phyloP scores from a whole-genome alignment of 2,113 vertebrate genomes.

The Mastomys coucha region DNA sequence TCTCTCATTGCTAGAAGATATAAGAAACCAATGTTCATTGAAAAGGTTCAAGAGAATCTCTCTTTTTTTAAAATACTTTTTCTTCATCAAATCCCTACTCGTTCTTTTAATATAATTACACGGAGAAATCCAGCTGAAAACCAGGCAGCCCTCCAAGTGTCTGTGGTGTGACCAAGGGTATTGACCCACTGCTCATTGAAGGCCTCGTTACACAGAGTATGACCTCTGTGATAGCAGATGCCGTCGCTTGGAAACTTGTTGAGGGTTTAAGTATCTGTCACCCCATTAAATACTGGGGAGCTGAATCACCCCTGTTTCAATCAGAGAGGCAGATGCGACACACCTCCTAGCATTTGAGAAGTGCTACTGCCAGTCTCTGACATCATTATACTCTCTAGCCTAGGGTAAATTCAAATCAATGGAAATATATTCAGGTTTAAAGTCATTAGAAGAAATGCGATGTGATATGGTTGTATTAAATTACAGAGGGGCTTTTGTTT shows the following conservation, averaged over 20 bases:
- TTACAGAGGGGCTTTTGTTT: background rate
- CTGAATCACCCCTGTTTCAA: background rate
- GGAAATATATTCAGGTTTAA: background rate
- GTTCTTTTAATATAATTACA: conserved; percentile 53
- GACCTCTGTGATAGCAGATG: background rate
- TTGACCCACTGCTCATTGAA: conserved; percentile 6
- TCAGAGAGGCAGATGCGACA: background rate
- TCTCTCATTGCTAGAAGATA: background rate
- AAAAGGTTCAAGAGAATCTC: background rate
- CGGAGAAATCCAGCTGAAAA: background rate
- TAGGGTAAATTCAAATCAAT: background rate
- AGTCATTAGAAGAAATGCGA: background rate
- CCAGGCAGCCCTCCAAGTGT: background rate
- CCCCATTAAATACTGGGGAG: background rate
- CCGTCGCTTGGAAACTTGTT: background rate
- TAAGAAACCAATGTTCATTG: background rate
- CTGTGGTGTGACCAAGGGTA: background rate
- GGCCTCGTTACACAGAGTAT: background rate
- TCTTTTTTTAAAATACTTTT: background rate
- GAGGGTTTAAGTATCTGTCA: background rate
- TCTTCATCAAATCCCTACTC: background rate
- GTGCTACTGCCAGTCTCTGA: background rate
- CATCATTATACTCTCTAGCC: background rate
- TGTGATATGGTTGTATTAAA: background rate
- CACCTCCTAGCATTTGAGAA: background rate